Conservation (phyloP, 1,140 invertebrate genomes). For the Parasteatoda tepidariorum region DNA sequence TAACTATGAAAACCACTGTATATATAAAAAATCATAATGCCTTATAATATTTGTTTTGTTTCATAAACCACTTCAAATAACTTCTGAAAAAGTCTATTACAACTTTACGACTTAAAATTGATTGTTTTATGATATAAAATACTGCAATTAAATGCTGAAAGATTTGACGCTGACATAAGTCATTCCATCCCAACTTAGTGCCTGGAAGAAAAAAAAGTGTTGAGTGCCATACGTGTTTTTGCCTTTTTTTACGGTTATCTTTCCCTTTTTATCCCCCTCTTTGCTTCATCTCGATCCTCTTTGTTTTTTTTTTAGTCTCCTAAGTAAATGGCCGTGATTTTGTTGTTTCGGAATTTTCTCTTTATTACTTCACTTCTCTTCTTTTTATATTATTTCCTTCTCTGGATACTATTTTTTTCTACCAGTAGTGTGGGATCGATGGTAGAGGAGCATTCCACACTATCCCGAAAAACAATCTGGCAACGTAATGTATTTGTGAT, state of each 20-base stretch:
- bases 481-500: constrained; percentile 59
- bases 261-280: background rate
- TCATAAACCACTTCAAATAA: no score
- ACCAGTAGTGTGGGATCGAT: constrained; percentile 1
- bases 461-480: constrained; percentile 54
- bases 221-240: background rate
- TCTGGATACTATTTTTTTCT: constrained; percentile 9
- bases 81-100: no score
- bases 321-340: constrained; percentile 60
- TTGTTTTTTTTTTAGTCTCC: constrained; percentile 30
- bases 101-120: no score
- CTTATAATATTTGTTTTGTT: no score
- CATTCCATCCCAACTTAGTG: background rate
- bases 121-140: no score
- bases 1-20: no score
- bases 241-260: no score
- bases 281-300: background rate
- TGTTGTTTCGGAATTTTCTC: constrained; percentile 58
- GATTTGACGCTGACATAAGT: constrained; percentile 1
- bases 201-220: background rate
- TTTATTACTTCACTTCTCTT: constrained; percentile 43
- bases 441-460: background rate
- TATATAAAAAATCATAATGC: no score
- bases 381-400: background rate
- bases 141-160: no score